Evolutionary conservation across 2,888 invertebrate species (phyloP).

Genomic region (Calameuta idolon): DNA sequence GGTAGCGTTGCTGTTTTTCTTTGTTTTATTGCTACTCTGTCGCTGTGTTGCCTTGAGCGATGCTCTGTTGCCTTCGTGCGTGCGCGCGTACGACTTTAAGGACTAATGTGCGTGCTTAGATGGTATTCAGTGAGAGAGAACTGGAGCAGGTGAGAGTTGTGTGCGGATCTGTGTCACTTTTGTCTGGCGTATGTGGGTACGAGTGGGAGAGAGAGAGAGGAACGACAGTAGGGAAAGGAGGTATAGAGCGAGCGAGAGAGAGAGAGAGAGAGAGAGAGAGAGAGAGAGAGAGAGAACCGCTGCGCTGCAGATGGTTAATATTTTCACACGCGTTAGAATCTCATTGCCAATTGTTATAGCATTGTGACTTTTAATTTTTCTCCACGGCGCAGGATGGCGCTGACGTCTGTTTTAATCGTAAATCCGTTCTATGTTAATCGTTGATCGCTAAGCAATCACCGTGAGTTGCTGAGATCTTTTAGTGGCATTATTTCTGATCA

Average conservation of each 20-base stretch:
- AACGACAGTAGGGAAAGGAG: not conserved
- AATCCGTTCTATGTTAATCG: not conserved
- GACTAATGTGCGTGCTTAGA: not conserved
- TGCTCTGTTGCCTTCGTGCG: not conserved
- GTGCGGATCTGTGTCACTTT: not conserved
- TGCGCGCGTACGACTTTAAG: not conserved
- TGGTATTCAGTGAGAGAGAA: not conserved
- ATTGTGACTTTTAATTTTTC: constrained; percentile 2
- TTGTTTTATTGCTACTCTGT: not conserved
- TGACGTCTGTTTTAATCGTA: constrained; percentile 1
- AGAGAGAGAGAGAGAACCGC: constrained; percentile 7
- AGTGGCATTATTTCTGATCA: not conserved
- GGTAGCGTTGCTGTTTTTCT: not conserved
- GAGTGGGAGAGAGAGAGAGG: not conserved
- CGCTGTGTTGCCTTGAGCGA: not conserved
- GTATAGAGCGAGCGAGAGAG: not conserved
- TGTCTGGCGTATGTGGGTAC: not conserved
- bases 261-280: not conserved
- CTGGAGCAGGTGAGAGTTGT: not conserved
- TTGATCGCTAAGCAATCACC: not conserved
- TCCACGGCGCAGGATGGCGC: not conserved
- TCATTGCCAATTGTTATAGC: not conserved
- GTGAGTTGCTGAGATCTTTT: not conserved
- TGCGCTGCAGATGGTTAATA: not conserved
- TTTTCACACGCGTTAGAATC: constrained; percentile 10